Percentiles rank a stretch among this genome's conserved stretches.
Conservation (phyloP, 1,140 invertebrate species). For the Sinonovacula constricta region DNA sequence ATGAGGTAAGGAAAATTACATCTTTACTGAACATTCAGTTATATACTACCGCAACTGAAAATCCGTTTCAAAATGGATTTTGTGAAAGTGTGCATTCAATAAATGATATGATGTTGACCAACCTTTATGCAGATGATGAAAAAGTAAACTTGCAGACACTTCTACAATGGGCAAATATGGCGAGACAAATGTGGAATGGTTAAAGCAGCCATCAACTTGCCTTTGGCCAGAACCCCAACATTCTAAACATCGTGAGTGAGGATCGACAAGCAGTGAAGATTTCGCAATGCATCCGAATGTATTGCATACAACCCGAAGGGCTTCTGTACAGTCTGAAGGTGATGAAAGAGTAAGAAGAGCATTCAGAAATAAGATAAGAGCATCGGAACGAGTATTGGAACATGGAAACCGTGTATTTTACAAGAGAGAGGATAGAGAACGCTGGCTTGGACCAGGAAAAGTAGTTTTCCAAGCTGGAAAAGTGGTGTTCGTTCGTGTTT, state of each 20-base stretch:
- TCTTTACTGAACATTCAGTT: conserved; percentile 53
- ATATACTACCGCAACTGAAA: conserved; percentile 49
- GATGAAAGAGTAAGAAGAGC: conserved; percentile 45
- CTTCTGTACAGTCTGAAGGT: conserved; percentile 48
- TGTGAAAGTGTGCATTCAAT: conserved; percentile 47
- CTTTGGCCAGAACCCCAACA: conserved; percentile 48
- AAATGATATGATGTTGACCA: too few relatives aligned
- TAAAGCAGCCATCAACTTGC: too few relatives aligned
- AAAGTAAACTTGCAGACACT: too few relatives aligned
- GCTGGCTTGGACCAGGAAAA: conserved; percentile 48
- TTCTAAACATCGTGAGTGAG: conserved; percentile 45
- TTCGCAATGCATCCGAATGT: conserved; percentile 49
- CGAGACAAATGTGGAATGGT: too few relatives aligned
- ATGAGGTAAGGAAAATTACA: conserved; percentile 53
- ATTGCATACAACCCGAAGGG: conserved; percentile 47
- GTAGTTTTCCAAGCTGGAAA: conserved; percentile 51
- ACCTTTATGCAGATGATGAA: too few relatives aligned
- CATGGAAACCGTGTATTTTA: conserved; percentile 55
- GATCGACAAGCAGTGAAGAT: conserved; percentile 44
- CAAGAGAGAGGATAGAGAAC: conserved; percentile 45
- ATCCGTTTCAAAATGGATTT: conserved; percentile 47
- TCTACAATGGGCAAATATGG: too few relatives aligned
- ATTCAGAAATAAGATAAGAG: conserved; percentile 50
- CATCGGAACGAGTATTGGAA: conserved; percentile 49
- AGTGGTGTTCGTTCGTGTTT: too few relatives aligned